Evolutionary conservation across 1,140 invertebrate species (phyloP), one percentile per base, ranked within the genome.

Genomic region (Drosophila sp.): DNA sequence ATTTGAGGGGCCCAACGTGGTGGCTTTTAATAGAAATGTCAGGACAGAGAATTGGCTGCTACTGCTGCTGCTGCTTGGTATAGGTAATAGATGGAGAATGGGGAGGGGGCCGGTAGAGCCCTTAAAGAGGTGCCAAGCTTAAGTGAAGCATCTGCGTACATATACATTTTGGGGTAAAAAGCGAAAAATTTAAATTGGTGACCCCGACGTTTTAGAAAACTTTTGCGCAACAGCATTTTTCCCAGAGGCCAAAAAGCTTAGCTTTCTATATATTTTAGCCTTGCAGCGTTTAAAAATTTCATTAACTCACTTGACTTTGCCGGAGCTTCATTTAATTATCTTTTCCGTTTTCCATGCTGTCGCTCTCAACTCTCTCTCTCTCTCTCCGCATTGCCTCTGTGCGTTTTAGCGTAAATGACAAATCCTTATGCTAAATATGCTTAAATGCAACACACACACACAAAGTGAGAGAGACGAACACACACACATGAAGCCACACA

Each of bases 391-490:
- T 23, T 10, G 10, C 10, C 32, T 10, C 56, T 76, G 76, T 69
- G 68, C 67, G 80, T 66, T 77, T 86, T 71, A 70, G 83, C 80
- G 80, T 80, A 74, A 85, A 91, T 91, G 89, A 91, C 89, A 91
- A 91, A 91, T 91, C 89, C 89, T 85, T 75, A 76, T 91, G 84
- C 89, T 91, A 91, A 91, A 91, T 91, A 91, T 89, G 84, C 89
- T 90, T 90, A 90, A 84, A 82, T 91, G 89, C 90, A 81, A 76
- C 78, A 65, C 69, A 72, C 57, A 80, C 61, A 64, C 33, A 57
- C 40, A 27, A 11, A 63, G 29, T 63, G 62, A 64, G 23, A 64
- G 10, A 44, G 38, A 60, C 71, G 62, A 38, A 64, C 27, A 66
- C 30, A 65, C n/a, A 70, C 23, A 75, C 27, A 57, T 55, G 17